Evolutionary conservation across 2,797 vertebrate genomes (phyloP), one percentile per base, ranked within the genome.

Genomic region (Sebastolobus alascanus): DNA sequence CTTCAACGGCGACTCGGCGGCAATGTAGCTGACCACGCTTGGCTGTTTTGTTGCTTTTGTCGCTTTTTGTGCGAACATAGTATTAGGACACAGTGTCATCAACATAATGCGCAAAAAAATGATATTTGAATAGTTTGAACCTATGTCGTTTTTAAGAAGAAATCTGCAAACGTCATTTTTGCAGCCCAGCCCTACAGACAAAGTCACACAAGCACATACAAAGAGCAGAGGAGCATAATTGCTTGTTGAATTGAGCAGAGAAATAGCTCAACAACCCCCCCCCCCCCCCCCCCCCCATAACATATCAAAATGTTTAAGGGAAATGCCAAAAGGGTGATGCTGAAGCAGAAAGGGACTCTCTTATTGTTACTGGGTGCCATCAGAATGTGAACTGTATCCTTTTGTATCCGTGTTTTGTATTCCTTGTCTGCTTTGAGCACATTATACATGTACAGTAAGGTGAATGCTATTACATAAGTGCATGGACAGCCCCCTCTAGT

Each of bases 401-500:
- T 33, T 50, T 54, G 40, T 2, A 8, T 8, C 11, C 14, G 11
- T n/a, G 25, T 29, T 56, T 63, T 11, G 54, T 37, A 54, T 43
- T 52, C 5, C 3, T 4, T 16, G 76, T 68, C 64, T 63, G 22
- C 22, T 67, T 13, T 40, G 35, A 65, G 9, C 50, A 69, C 3
- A 22, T 52, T 37, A 6, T 29, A 22, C 69, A 65, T 55, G 54
- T 67, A 40, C 68, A 65, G 84, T 65, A 29, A 14, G 67, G 52
- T 74, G 50, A 70, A 13, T 20, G 54, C 25, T 64, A 31, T 70
- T 61, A 82, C 68, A 86, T 63, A 71, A 27, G 70, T 91, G 90
- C 87, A 93, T 87, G 69, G 82, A 94, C 70, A 93, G 90, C 92
- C 90, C 94, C 94, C 93, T 94, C 95, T 95, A 94, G 95, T 95